Conservation (phyloP, 2,888 invertebrate species). For the Electrophaes corylata region DNA sequence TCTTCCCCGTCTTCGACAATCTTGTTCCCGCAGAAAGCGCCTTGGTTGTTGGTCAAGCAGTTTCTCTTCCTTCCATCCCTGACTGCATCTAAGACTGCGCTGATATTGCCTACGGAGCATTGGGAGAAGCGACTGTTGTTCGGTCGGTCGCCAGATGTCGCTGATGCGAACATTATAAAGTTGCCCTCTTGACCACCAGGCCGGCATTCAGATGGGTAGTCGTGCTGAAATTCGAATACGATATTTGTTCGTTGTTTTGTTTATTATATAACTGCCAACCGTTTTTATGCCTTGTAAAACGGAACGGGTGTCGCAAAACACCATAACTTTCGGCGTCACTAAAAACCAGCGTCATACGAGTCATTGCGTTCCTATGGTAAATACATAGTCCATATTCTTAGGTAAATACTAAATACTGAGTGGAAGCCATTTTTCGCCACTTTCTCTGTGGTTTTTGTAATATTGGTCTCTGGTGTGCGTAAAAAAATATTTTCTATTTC, state of each 20-base stretch:
- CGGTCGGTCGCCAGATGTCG: conserved; percentile 98
- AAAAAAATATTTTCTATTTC: no score
- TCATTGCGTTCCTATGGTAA: no score
- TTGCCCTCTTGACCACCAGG: conserved; percentile 97
- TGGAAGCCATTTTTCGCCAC: no score
- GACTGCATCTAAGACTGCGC: conserved; percentile 96
- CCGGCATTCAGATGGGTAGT: conserved; percentile 95
- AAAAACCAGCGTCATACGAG: no score
- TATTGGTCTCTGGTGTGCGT: no score
- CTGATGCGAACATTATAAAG: conserved; percentile 99
- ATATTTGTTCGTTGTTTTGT: no score
- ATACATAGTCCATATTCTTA: no score
- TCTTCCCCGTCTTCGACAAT: conserved; percentile 99
- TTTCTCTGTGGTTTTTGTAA: no score
- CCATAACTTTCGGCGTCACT: no score
- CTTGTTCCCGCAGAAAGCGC: conserved; percentile 99
- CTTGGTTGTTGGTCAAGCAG: conserved; percentile 94
- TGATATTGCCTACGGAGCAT: conserved; percentile 97
- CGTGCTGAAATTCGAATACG: conserved; percentile 88
- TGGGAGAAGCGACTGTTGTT: conserved; percentile 99
- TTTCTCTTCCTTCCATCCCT: conserved; percentile 95
- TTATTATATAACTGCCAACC: neutral
- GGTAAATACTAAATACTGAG: no score
- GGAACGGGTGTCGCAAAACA: no score
- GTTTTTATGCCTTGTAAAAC: no score